Conservation (phyloP, 2,797 vertebrate genomes). For the Lacerta viridis region DNA sequence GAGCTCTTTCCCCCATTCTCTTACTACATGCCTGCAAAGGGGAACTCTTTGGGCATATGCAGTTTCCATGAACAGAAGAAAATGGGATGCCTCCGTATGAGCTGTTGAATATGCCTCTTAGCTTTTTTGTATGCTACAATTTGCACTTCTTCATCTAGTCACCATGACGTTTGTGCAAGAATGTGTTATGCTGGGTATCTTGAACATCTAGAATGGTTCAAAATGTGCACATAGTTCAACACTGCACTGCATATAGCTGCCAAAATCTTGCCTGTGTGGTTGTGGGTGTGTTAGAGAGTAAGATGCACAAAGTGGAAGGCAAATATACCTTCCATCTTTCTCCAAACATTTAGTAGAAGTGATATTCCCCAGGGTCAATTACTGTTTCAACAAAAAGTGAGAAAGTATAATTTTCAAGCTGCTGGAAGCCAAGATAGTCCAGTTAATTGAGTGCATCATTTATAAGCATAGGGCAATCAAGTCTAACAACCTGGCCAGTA, state of each 20-base stretch:
- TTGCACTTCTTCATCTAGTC: not conserved
- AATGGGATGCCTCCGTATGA: not conserved
- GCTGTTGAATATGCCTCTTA: not conserved
- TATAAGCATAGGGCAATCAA: not conserved
- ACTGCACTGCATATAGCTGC: not conserved
- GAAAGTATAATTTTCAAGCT: constrained; percentile 50
- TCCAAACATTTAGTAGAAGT: constrained; percentile 35
- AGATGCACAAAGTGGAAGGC: not conserved
- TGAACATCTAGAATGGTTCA: not conserved
- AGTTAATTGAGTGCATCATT: constrained; percentile 24
- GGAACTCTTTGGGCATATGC: not conserved
- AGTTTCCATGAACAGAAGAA: not conserved
- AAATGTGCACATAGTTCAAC: not conserved
- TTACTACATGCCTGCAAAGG: not conserved
- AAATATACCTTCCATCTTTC: constrained; percentile 39
- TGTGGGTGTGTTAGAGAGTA: not conserved
- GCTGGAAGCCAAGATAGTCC: constrained; percentile 41
- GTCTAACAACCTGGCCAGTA: constrained; percentile 15
- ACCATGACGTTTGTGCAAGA: not conserved
- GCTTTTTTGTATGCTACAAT: not conserved
- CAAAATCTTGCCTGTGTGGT: not conserved
- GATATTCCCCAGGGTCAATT: constrained; percentile 52
- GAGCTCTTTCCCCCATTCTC: not conserved
- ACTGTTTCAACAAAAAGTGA: constrained; percentile 53
- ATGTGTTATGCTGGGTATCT: not conserved